Base-by-base conservation (phyloP, 2,888 invertebrate genomes). In the Leistus spinibarbis region DNA sequence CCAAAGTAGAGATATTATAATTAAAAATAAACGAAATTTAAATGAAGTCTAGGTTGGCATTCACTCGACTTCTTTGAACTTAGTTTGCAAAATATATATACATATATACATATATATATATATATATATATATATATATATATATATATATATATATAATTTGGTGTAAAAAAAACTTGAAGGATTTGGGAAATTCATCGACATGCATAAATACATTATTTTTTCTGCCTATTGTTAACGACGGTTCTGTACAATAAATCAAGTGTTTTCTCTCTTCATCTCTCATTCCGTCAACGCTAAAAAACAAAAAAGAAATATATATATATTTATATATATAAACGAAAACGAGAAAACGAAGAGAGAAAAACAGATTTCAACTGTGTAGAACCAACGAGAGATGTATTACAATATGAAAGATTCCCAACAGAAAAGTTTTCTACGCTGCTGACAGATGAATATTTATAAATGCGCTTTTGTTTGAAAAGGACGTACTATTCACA, bases 371-470 rank as follows among this genome's bases (percentile, higher is more conserved):
- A 57, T 57, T 57, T 57, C 20, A 19, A 57, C 17, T 20, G 57
- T 20, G 17, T 19, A 17, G 57, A 57, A 57, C 17, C 57, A 19
- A 20, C 20, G 57, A 40, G 40, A 17, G 57, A 10, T 10, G 13
- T 19, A 57, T 57, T 57, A 57, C 20, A 57, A 57, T 57, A 57
- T 57, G 20, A 20, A 57, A 57, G 57, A 57, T 57, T 57, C 16
- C 16, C 57, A 57, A 20, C 57, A 19, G 57, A 57, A 57, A 57
- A 57, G 57, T 57, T 57, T 57, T 13, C n/a, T 13, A 3, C 57
- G 57, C 57, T 16, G 57, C 57, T 57, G 57, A 57, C 57, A 57
- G 57, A 57, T 57, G 57, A 57, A 57, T 57, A 57, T 57, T 57
- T 57, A 57, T 57, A 57, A 57, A 57, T 57, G 57, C 10, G 40